Percentiles rank a stretch among this genome's conserved stretches.
Conservation (phyloP, 2,113 vertebrate species). For the Nyctibius bracteatus region DNA sequence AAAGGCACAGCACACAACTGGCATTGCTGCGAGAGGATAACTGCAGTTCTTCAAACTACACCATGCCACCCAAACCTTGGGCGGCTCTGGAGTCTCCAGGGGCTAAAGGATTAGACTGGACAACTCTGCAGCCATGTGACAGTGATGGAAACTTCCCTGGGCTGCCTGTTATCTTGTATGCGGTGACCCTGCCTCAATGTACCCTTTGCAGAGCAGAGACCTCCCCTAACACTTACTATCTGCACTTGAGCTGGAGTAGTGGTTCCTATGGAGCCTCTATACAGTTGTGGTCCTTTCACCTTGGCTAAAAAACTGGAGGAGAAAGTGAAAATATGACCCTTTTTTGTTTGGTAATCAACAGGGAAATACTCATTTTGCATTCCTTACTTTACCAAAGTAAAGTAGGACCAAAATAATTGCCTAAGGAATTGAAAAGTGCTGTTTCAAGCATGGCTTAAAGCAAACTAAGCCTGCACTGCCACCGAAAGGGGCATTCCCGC, state of each 20-base stretch:
- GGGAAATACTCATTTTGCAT: not conserved
- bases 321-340: not conserved
- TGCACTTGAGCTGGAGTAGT: not conserved
- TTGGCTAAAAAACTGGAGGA: not conserved
- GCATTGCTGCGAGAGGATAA: not conserved
- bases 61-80: not conserved
- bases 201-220: not conserved
- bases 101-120: not conserved
- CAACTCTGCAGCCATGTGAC: not conserved
- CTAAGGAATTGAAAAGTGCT: not conserved
- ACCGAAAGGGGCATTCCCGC: conserved; percentile 13
- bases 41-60: not conserved
- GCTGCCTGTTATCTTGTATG: not conserved
- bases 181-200: not conserved
- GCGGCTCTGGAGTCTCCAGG: not conserved
- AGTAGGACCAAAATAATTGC: not conserved
- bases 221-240: not conserved
- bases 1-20: not conserved
- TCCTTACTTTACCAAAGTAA: not conserved
- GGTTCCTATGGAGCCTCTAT: not conserved
- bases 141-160: not conserved
- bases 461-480: conserved; percentile 14
- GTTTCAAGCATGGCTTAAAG: not conserved
- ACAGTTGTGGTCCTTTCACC: not conserved
- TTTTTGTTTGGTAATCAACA: not conserved